phyloP scores from a whole-genome alignment of 35 echinoderm and acorn worm species.

The Lytechinus variegatus region DNA sequence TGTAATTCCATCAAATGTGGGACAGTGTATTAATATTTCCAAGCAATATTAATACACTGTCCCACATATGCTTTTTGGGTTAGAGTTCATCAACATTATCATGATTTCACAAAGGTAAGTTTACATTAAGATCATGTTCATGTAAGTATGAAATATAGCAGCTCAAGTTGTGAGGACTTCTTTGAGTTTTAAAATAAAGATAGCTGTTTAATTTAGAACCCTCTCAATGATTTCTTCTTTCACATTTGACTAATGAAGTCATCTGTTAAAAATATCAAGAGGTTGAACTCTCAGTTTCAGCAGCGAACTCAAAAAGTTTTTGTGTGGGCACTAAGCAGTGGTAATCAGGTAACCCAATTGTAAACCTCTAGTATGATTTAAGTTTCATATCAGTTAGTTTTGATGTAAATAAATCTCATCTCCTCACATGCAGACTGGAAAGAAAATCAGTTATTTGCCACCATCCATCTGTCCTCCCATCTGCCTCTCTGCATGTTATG shows the following conservation, averaged over 20 bases:
- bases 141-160: too few relatives aligned
- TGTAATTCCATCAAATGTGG: too few relatives aligned
- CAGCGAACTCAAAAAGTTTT: neutral
- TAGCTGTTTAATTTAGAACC: neutral
- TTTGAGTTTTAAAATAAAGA: neutral
- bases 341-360: slow-evolving; percentile 17
- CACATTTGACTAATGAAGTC: neutral
- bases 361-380: neutral
- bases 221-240: neutral
- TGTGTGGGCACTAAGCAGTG: neutral
- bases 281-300: neutral
- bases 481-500: neutral
- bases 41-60: too few relatives aligned
- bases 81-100: too few relatives aligned
- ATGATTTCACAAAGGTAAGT: too few relatives aligned
- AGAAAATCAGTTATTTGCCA: neutral
- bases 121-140: too few relatives aligned
- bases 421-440: neutral
- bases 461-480: neutral
- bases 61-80: too few relatives aligned
- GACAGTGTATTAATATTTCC: too few relatives aligned
- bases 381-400: neutral
- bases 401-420: neutral
- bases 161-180: too few relatives aligned
- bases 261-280: neutral